phyloP scores from a whole-genome alignment of 2,113 vertebrate genomes.

The Solenodon paradoxus region DNA sequence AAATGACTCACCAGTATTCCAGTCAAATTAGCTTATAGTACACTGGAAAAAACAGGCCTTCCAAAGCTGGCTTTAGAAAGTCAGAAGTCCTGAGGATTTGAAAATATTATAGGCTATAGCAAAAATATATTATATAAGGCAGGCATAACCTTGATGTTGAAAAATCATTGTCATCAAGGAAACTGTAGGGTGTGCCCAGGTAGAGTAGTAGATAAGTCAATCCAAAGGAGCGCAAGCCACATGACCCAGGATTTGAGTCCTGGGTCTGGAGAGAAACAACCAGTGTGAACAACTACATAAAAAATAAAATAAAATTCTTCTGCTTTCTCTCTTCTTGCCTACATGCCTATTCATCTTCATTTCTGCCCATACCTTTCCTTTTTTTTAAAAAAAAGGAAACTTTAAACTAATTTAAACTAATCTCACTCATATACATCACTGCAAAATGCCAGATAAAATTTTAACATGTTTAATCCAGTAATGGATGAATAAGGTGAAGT shows the following conservation, averaged over 20 bases:
- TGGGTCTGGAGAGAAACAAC: no score
- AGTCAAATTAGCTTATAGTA: not conserved
- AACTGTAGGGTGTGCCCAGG: no score
- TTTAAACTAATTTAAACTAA: no score
- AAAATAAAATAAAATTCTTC: no score
- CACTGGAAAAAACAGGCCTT: not conserved
- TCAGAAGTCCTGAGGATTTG: not conserved
- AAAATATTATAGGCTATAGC: not conserved
- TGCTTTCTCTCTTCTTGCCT: no score
- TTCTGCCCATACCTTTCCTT: no score
- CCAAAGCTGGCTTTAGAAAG: not conserved
- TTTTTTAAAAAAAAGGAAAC: no score
- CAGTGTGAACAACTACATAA: no score
- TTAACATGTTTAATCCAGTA: not conserved
- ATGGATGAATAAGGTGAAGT: not conserved
- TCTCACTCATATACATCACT: not conserved
- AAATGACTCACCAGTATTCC: conserved; percentile 32
- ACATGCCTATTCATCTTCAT: no score
- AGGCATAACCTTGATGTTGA: not conserved
- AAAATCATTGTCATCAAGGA: not conserved
- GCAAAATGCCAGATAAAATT: not conserved
- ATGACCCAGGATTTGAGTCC: no score
- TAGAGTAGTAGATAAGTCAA: no score
- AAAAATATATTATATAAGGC: not conserved
- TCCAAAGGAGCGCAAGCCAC: no score